Evolutionary conservation across 2,888 invertebrate species (phyloP), one percentile per base, ranked within the genome.

Genomic region (Synanthedon vespiformis): DNA sequence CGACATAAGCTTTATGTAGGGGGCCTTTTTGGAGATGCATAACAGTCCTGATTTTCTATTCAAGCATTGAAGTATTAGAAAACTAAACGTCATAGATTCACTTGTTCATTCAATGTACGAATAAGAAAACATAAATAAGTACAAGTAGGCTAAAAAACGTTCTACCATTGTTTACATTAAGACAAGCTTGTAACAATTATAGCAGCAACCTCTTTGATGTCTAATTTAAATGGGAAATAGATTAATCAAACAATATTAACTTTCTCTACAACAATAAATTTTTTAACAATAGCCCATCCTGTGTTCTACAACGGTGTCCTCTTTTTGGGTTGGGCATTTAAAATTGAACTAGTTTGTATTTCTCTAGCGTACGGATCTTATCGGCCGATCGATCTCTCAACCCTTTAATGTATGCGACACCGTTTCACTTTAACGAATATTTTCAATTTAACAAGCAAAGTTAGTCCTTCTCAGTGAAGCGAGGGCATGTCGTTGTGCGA

Each of bases 331-430:
- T 67, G 68, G 67, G 68, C 71, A 68, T 70, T 75, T 67, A 61
- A 73, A 78, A 77, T 77, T 77, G 71, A 81, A 82, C 77, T 77
- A 82, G 74, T 85, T 81, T 78, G 78, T 81, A 77, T 79, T 82
- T 74, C 72, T 74, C 69, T 70, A 70, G 65, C 70, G 72, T 69
- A 64, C 64, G 64, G 65, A 72, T 76, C 77, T 83, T 84, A 85
- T 85, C 85, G 64, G 61, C 18, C 70, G 74, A 84, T 86, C 81
- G 70, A 71, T 78, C 76, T 77, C 74, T 74, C 68, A 81, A 83
- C 84, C 83, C 84, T 85, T 85, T 78, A 73, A 76, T 74, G 68
- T 77, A 76, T 76, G 74, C 79, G 73, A 77, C 74, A 74, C 70
- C 69, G 72, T 70, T 68, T 68, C 61, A 76, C 67, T 76, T 61